Conservation (phyloP, 1,140 invertebrate genomes). For the Cherax quadricarinatus region DNA sequence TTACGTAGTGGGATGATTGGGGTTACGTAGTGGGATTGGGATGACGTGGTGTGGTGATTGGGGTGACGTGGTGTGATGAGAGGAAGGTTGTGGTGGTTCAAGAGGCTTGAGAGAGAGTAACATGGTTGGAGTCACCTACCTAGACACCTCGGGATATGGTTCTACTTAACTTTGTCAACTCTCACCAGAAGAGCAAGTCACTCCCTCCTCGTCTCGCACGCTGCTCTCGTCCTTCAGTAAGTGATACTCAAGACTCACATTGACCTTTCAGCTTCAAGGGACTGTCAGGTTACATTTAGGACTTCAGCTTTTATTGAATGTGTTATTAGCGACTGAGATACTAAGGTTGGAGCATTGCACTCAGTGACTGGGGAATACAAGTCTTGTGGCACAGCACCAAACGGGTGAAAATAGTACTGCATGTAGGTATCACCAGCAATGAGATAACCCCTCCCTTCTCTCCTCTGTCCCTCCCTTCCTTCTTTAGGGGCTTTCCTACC, state of each 20-base stretch:
- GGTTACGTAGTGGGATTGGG: neutral
- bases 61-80: neutral
- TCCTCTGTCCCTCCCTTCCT: neutral
- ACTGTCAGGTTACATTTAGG: neutral
- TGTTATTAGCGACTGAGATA: neutral
- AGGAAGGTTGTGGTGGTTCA: neutral
- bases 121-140: neutral
- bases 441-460: neutral
- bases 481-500: neutral
- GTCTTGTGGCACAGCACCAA: neutral
- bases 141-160: neutral
- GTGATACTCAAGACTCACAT: neutral
- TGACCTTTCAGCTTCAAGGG: neutral
- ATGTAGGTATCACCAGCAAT: neutral
- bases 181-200: slow-evolving; percentile 29
- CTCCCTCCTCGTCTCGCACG: neutral
- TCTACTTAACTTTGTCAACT: slow-evolving; percentile 36
- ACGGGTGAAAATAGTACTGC: neutral
- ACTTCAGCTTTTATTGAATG: neutral
- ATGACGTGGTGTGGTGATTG: neutral
- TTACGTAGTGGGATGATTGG: too few relatives aligned
- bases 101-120: neutral
- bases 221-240: neutral
- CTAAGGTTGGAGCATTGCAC: neutral
- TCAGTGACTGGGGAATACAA: neutral